Evolutionary conservation across 2,113 vertebrate genomes (phyloP).

Genomic region (Myotis yumanensis): DNA sequence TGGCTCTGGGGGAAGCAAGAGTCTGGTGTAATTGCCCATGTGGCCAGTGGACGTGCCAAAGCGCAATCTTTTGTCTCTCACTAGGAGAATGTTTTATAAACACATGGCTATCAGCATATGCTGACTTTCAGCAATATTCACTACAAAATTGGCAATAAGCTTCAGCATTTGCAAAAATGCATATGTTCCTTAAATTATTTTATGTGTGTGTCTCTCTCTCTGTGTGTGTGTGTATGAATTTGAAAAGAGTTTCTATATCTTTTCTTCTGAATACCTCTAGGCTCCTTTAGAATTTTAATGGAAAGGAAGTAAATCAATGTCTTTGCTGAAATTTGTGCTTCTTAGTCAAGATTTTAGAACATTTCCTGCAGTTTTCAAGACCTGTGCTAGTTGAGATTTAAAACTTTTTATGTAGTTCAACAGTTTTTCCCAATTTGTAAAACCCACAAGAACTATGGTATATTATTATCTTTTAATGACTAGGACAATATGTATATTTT

Average conservation of each 20-base stretch:
- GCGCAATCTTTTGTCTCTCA: constrained; percentile 49
- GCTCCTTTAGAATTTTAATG: constrained; percentile 15
- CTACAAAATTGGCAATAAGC: constrained; percentile 66
- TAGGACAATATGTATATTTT: background rate
- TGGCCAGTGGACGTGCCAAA: constrained; percentile 55
- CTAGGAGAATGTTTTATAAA: constrained; percentile 62
- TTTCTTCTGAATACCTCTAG: background rate
- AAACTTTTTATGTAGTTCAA: background rate
- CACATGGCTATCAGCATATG: constrained; percentile 59
- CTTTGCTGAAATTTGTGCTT: constrained; percentile 9
- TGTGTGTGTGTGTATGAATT: background rate
- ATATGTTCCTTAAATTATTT: constrained; percentile 63
- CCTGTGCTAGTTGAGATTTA: background rate
- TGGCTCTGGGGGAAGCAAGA: constrained; percentile 40
- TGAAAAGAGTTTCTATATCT: constrained; percentile 31
- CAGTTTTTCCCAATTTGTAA: constrained; percentile 20
- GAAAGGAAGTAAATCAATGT: background rate
- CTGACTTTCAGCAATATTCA: constrained; percentile 68
- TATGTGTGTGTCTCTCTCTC: background rate
- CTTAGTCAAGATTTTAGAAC: constrained; percentile 29
- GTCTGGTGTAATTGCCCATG: constrained; percentile 46
- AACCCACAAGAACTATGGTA: background rate
- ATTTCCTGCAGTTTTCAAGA: background rate
- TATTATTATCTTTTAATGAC: background rate
- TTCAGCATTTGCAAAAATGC: constrained; percentile 55